Evolutionary conservation across 2,113 vertebrate genomes (phyloP).

Genomic region (Macquaria ambigua): DNA sequence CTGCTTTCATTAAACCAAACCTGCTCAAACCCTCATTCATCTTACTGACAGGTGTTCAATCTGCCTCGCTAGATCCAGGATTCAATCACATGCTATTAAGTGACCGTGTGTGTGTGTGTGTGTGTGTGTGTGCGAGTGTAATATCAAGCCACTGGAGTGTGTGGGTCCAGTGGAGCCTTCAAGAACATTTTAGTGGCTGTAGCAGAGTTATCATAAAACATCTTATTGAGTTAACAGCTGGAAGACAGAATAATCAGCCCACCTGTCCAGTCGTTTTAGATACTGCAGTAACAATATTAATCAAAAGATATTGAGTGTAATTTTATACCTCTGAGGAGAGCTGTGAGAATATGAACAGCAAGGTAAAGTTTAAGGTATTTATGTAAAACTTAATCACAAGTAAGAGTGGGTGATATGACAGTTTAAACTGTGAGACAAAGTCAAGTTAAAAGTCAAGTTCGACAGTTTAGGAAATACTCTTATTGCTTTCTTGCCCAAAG

Average conservation of each 20-base stretch:
- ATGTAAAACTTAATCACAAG: background rate
- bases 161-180: constrained; percentile 9
- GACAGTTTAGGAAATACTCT: too few species aligned
- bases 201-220: background rate
- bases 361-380: background rate
- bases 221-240: background rate
- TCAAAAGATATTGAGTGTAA: background rate
- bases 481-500: too few species aligned
- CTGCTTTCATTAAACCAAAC: constrained; percentile 26
- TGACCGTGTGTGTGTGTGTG: constrained; percentile 5
- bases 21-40: constrained; percentile 31
- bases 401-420: too few species aligned
- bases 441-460: too few species aligned
- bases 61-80: constrained; percentile 16
- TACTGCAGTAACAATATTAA: background rate
- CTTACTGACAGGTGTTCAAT: constrained; percentile 48
- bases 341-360: background rate
- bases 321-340: background rate
- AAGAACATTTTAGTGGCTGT: background rate
- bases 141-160: constrained; percentile 4
- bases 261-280: background rate
- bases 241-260: background rate
- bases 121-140: background rate
- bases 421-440: too few species aligned
- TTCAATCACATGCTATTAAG: constrained; percentile 19